These are phyloP conservation scores for Dermatemys mawii DNA, from an alignment of 2,113 vertebrate species.

Conservation along the genomic window DNA sequence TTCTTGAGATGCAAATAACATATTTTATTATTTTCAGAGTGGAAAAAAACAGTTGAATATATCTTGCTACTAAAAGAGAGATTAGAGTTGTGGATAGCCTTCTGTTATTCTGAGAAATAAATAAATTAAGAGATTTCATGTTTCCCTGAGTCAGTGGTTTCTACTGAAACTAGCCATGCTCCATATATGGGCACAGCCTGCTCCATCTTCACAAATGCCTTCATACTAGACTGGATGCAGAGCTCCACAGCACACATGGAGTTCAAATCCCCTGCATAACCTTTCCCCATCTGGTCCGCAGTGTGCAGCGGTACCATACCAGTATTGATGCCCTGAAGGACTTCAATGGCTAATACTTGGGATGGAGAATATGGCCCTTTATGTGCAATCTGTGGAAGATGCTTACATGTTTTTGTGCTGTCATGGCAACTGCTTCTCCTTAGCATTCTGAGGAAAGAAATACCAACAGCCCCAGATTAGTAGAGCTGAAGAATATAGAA, in stretches of 20 bases:
- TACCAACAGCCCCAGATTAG: neutral
- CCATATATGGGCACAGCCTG: neutral
- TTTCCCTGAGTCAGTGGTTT: neutral
- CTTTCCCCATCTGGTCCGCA: neutral
- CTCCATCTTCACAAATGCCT: neutral
- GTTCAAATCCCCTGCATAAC: neutral
- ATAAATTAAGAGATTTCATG: neutral
- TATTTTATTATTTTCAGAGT: neutral
- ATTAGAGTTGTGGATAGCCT: neutral
- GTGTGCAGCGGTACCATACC: neutral
- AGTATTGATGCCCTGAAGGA: neutral
- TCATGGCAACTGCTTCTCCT: neutral
- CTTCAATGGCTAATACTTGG: too few species aligned
- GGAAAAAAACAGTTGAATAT: neutral
- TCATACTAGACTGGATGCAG: neutral
- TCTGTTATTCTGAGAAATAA: neutral
- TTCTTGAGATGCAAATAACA: neutral
- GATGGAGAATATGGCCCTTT: neutral
- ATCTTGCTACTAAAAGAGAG: neutral
- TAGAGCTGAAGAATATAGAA: neutral
- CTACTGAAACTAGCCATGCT: neutral
- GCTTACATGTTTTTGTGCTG: neutral
- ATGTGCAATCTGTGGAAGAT: neutral
- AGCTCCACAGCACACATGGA: neutral
- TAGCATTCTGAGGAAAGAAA: neutral